These are phyloP conservation scores for Schmidtea mediterranea DNA, from an alignment of 1,140 invertebrate genomes.

Conservation along the genomic window DNA sequence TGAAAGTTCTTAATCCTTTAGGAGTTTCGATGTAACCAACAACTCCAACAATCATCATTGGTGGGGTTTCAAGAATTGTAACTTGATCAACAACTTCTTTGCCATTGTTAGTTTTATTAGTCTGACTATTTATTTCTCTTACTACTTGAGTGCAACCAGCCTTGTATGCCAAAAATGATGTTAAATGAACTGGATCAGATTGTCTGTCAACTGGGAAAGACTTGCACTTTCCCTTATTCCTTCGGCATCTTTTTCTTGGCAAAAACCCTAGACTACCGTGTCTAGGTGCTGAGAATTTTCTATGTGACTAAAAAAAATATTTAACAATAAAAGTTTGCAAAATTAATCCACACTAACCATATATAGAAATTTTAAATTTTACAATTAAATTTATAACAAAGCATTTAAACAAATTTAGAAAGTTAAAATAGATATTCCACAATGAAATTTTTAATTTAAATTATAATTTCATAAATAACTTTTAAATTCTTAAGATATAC, in stretches of 20 bases:
- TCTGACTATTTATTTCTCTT: constrained; percentile 91
- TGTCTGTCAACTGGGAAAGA: constrained; percentile 97
- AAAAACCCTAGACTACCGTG: constrained; percentile 99
- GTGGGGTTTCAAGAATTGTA: constrained; percentile 86
- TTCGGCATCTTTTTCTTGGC: constrained; percentile 75
- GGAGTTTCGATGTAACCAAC: constrained; percentile 97
- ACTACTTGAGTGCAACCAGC: constrained; percentile 99
- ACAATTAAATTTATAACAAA: no score
- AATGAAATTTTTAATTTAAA: no score
- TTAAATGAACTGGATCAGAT: constrained; percentile 79
- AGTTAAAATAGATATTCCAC: no score
- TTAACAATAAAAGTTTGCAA: no score
- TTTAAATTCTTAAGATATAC: no score
- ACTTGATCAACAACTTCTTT: constrained; percentile 98
- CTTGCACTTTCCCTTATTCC: constrained; percentile 94
- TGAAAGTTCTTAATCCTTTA: constrained; percentile 64
- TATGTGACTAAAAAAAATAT: constrained; percentile 44
- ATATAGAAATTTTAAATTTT: no score
- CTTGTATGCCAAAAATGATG: constrained; percentile 89
- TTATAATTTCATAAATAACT: no score
- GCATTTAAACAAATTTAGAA: no score
- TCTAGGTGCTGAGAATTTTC: constrained; percentile 93
- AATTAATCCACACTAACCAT: no score
- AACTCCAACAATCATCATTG: constrained; percentile 83
- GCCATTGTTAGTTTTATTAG: no score